Evolutionary conservation across 1,140 invertebrate genomes (phyloP).

Genomic region (Vanessa tameamea): DNA sequence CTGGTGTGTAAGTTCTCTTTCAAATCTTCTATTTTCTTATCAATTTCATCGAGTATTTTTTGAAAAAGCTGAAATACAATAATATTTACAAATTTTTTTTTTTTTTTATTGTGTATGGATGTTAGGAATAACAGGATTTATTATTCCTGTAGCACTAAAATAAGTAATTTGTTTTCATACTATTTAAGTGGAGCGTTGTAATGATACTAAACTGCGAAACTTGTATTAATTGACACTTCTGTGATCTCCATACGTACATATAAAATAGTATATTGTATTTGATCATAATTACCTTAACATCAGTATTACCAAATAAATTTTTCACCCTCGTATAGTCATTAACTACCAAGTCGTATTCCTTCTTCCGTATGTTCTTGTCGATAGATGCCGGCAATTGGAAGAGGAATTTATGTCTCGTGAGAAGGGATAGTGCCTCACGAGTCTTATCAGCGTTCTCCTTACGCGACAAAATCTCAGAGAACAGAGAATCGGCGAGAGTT

Average conservation of each 20-base stretch:
- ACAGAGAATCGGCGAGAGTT: conserved; percentile 94
- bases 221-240: too few relatives aligned
- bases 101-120: background rate
- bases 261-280: background rate
- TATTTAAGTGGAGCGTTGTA: too few relatives aligned
- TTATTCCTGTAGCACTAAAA: too few relatives aligned
- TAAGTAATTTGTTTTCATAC: too few relatives aligned
- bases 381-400: conserved; percentile 97
- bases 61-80: conserved; percentile 84
- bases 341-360: conserved; percentile 98
- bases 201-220: too few relatives aligned
- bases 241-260: too few relatives aligned
- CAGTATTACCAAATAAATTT: conserved; percentile 97
- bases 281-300: conserved; percentile 85
- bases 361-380: conserved; percentile 95
- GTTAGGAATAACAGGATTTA: background rate
- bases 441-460: conserved; percentile 98
- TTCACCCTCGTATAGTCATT: conserved; percentile 98
- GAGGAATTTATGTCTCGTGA: conserved; percentile 93
- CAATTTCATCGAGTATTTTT: conserved; percentile 94
- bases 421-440: conserved; percentile 94
- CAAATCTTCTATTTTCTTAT: conserved; percentile 91
- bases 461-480: conserved; percentile 95
- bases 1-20: conserved; percentile 90
- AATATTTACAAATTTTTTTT: background rate